Evolutionary conservation across 2,113 vertebrate species (phyloP).

Genomic region (Rafetus swinhoei): DNA sequence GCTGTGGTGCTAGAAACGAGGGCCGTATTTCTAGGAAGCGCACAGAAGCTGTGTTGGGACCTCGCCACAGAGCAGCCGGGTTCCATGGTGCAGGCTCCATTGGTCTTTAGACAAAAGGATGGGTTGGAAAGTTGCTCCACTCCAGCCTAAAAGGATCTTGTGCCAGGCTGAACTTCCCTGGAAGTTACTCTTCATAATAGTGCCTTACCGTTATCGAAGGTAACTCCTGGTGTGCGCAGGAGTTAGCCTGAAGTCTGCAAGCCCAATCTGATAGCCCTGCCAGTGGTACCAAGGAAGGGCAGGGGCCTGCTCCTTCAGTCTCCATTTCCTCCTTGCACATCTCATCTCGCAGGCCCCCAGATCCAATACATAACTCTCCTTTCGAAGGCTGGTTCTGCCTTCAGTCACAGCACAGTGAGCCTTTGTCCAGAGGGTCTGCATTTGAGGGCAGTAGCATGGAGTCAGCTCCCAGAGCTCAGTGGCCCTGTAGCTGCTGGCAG

Average conservation of each 20-base stretch:
- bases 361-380: not conserved
- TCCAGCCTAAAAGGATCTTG: not conserved
- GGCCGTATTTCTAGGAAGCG: slow-evolving; percentile 1
- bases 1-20: not conserved
- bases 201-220: slow-evolving; percentile 57
- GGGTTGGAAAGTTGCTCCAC: not conserved
- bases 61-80: rapidly evolving
- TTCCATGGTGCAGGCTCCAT: not conserved
- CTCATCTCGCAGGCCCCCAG: not conserved
- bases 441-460: not conserved
- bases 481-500: not conserved
- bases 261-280: not conserved
- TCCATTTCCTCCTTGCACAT: not conserved
- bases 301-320: rapidly evolving
- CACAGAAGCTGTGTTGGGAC: not conserved
- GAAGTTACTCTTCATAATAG: slow-evolving; percentile 60
- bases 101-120: not conserved
- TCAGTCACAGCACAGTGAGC: not conserved
- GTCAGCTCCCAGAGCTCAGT: not conserved
- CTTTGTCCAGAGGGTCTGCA: not conserved
- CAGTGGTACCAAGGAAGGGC: not conserved
- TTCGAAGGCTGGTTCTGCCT: not conserved
- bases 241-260: not conserved
- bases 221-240: not conserved
- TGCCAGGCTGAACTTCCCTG: not conserved